Base-by-base conservation (phyloP, 2,888 invertebrate species). In the Charanyca ferruginea region DNA sequence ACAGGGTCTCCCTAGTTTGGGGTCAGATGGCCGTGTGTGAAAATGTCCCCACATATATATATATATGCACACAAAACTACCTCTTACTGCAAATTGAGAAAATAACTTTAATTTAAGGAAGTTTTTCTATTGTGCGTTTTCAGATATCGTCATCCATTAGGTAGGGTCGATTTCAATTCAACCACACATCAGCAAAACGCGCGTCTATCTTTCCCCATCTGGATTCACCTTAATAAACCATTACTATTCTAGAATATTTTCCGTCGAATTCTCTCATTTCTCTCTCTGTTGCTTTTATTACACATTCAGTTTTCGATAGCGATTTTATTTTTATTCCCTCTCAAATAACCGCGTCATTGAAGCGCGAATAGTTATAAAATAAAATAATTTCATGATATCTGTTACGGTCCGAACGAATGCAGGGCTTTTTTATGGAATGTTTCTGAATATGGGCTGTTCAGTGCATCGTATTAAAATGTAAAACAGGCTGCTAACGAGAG, bases 401-500 rank as follows among this genome's bases (percentile, higher is more conserved):
- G 49, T 16, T 22, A 11, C n/a, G 38, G 57, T 54, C 11, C 48
- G 52, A 51, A 66, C 35, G 53, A 59, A 59, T 59, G 47, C 20
- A 49, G 58, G 20, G 53, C 4, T 55, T 68, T 61, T 45, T 18
- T 44, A n/a, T 13, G 9, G 35, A 28, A 72, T 61, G 71, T 61
- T 45, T 32, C 3, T 23, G 51, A 51, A 73, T 55, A 22, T 66
- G 22, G 41, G 41, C 6, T 25, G 72, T 44, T 25, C 60, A 47
- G 57, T 57, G 69, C 69, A 79, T 59, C 60, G 65, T 52, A 53
- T 75, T 75, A 75, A 79, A 55, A 75, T 80, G 81, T 73, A 75
- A 80, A 80, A 67, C 67, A 73, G 69, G 11, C 25, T 45, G 53
- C 57, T 67, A 72, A 66, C 72, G 72, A 70, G 53, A 28, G 13